Conservation (phyloP, 2,113 vertebrate genomes). For the Piliocolobus tephrosceles region DNA sequence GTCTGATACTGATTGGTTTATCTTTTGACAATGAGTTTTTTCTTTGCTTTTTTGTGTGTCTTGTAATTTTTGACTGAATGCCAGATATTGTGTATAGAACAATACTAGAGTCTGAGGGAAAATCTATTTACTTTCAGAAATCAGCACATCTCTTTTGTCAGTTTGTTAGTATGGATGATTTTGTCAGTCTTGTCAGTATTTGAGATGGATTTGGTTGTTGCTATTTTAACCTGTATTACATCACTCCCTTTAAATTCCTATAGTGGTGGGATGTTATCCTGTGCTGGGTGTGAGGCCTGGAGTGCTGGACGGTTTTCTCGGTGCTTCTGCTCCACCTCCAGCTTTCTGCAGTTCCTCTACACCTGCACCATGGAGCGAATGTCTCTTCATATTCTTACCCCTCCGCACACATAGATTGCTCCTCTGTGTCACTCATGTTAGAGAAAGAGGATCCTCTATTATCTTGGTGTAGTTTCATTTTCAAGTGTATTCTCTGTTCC, state of each 20-base stretch:
- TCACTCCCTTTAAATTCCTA: neutral
- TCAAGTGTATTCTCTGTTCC: neutral
- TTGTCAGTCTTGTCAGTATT: neutral
- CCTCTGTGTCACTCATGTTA: neutral
- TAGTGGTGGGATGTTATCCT: neutral
- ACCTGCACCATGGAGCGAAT: rapidly evolving
- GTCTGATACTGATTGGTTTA: neutral
- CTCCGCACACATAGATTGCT: neutral
- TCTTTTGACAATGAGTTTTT: neutral
- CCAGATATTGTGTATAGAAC: neutral
- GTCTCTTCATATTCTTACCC: neutral
- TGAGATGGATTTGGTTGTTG: neutral
- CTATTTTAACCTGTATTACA: neutral
- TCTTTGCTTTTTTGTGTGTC: neutral
- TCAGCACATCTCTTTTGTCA: neutral
- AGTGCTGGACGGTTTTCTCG: neutral
- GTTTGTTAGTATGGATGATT: neutral
- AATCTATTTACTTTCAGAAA: neutral
- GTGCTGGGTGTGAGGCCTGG: neutral
- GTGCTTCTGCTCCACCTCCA: neutral
- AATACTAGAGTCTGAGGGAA: neutral
- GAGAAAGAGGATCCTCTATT: neutral
- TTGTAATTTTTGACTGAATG: neutral
- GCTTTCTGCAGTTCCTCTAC: neutral
- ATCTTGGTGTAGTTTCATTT: neutral